phyloP scores from a whole-genome alignment of 1,140 invertebrate genomes.

The Armadillidium nasatum region DNA sequence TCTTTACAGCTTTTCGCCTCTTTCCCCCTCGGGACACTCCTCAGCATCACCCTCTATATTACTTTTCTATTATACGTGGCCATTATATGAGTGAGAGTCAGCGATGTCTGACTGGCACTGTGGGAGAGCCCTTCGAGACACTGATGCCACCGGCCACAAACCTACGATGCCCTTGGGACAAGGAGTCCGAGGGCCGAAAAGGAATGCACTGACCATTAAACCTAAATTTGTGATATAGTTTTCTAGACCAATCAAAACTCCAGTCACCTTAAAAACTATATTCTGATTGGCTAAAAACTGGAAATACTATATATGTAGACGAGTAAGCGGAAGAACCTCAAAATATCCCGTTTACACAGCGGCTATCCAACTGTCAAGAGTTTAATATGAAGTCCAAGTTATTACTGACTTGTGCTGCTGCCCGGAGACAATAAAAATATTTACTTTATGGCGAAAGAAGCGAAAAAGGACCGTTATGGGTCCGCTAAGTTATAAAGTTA shows the following conservation, averaged over 20 bases:
- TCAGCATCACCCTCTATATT: background rate
- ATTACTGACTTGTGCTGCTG: constrained; percentile 36
- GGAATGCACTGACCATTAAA: background rate
- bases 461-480: background rate
- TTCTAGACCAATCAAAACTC: background rate
- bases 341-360: constrained; percentile 36
- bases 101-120: background rate
- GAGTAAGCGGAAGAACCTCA: background rate
- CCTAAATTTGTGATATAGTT: background rate
- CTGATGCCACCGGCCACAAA: constrained; percentile 1
- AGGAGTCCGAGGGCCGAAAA: background rate
- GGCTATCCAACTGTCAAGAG: constrained; percentile 38
- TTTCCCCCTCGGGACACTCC: background rate
- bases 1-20: too few relatives aligned
- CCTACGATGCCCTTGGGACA: background rate
- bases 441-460: constrained; percentile 33
- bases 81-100: constrained; percentile 10
- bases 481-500: constrained; percentile 4
- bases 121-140: background rate
- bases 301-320: background rate
- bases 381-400: constrained; percentile 43
- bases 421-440: constrained; percentile 41
- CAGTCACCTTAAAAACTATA: background rate
- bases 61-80: constrained; percentile 10
- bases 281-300: background rate